Evolutionary conservation across 2,888 invertebrate genomes (phyloP).

Genomic region (Elmis aenea): DNA sequence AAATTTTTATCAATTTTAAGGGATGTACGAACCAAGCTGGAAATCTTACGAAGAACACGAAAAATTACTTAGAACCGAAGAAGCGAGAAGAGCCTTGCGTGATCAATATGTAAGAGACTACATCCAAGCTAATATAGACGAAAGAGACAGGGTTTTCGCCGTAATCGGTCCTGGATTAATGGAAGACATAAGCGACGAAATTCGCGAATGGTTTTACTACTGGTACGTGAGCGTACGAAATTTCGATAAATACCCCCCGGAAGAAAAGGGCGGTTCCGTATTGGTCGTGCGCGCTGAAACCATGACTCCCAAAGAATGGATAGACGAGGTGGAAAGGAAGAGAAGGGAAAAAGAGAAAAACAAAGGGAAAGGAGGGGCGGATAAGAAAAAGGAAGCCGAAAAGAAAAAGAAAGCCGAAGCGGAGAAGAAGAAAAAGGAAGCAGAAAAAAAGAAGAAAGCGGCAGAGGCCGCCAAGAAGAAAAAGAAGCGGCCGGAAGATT

Average conservation of each 20-base stretch:
- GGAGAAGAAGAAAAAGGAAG: constrained; percentile 35
- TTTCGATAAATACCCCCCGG: constrained; percentile 70
- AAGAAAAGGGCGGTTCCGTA: constrained; percentile 64
- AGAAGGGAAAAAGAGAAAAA: constrained; percentile 32
- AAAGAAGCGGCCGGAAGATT: constrained; percentile 14
- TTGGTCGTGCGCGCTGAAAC: constrained; percentile 56
- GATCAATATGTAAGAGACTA: constrained; percentile 48
- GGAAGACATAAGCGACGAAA: constrained; percentile 72
- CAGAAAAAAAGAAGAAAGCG: constrained; percentile 35
- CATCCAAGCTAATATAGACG: constrained; percentile 47
- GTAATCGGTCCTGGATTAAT: constrained; percentile 56
- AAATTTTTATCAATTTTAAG: constrained; percentile 24
- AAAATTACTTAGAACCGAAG: constrained; percentile 48
- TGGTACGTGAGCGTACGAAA: constrained; percentile 56
- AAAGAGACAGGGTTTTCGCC: constrained; percentile 50
- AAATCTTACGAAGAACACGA: constrained; percentile 47
- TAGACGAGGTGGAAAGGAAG: constrained; percentile 41
- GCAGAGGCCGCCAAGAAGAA: constrained; percentile 20
- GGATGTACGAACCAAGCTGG: constrained; percentile 54
- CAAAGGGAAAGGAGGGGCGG: constrained; percentile 23
- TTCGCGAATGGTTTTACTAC: constrained; percentile 67
- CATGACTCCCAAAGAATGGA: constrained; percentile 56
- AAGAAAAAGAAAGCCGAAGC: constrained; percentile 48
- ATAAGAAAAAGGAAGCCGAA: constrained; percentile 26
- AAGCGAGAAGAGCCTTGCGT: constrained; percentile 48